Percentiles rank a stretch among this genome's conserved stretches.
Conservation (phyloP, 2,888 invertebrate species). For the Plebejus melissa region DNA sequence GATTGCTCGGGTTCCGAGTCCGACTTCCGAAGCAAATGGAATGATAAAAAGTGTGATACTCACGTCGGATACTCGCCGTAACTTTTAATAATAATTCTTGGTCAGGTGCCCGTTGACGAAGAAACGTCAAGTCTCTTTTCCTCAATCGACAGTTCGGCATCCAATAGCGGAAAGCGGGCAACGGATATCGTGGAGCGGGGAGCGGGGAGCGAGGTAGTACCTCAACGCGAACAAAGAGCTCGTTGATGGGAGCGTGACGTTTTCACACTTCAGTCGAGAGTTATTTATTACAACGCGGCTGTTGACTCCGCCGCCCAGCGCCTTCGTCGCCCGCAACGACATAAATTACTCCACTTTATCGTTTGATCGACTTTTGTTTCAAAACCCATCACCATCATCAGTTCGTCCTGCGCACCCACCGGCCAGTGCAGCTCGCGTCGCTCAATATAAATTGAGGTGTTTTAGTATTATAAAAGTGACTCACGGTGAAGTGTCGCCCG, state of each 20-base stretch:
- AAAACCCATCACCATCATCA: not conserved
- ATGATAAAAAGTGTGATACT: too few species aligned
- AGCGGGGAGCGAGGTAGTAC: not conserved
- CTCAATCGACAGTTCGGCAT: not conserved
- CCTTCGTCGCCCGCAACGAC: not conserved
- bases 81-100: too few species aligned
- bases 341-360: not conserved
- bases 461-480: not conserved
- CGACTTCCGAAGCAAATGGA: too few species aligned
- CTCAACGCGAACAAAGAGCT: not conserved
- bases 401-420: not conserved
- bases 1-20: too few species aligned
- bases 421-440: too few species aligned
- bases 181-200: not conserved
- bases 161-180: not conserved
- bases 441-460: too few species aligned
- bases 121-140: not conserved
- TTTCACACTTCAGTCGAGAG: not conserved
- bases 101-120: too few species aligned
- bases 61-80: too few species aligned
- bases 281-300: slow-evolving; percentile 5
- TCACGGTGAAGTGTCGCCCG: not conserved
- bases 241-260: not conserved
- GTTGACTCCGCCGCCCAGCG: not conserved
- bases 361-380: not conserved